Base-by-base conservation (phyloP, 1,140 invertebrate species). In the Luehdorfia chinensis region DNA sequence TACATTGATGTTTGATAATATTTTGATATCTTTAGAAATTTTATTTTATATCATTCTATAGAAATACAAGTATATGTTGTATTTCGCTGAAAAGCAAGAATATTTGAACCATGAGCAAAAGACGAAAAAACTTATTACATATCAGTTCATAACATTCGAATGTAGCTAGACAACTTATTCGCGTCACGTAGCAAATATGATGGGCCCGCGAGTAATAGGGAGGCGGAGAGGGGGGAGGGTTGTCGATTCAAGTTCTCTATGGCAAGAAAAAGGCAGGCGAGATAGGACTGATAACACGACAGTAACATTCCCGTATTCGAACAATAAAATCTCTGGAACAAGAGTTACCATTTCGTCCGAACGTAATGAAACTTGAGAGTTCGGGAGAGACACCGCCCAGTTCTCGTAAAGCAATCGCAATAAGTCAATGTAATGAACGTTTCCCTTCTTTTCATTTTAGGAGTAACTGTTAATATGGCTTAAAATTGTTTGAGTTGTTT, bases 181-280 rank as follows among this genome's bases (percentile, higher is more conserved):
- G 11, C 21, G 36, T 39, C 36, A 39, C 36, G 36, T 39, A 39
- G 36, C 36, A 11, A 25, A 39, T 23, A 12, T 37, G 34, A 14
- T 11, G 16, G 6, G 21, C 11, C 1, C 9, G 12, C 9, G 16
- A 9, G 30, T 13, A 8, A 2, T 5, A 12, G 33, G 33, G 8
- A 8, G 5, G 32, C 7, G 16, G 32, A 2, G 2, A 1, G 6
- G 36, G 36, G 4, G 18, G 18, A 39, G 5, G 9, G 31, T 8
- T 13, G 1, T 1, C 6, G 4, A 6, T 15, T 5, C 28, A 12
- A 31, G 6, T 1, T 27, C 23, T 6, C 23, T n/a, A 27, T 3
- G 23, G 23, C 4, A 12, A 31, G 28, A 12, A 31, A 31, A 13
- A 31, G 28, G 28, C 11, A 2, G 9, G 11, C 28, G 9, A 11